Conservation (phyloP, 2,797 vertebrate genomes). For the Lagodon rhomboides region DNA sequence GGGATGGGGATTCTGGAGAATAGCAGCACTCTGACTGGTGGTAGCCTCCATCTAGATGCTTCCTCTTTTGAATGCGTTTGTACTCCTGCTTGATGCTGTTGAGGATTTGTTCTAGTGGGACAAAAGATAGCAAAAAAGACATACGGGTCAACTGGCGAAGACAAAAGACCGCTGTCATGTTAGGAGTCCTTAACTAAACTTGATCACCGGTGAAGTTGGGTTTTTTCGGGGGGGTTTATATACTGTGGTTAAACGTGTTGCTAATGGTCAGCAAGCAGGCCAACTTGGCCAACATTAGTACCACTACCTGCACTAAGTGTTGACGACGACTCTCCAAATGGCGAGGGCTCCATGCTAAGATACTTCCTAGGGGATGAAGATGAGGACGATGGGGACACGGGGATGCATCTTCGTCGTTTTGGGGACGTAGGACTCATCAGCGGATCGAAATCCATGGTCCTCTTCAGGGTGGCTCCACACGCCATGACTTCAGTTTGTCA, state of each 20-base stretch:
- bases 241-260: slow-evolving; percentile 41
- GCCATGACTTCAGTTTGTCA: slow-evolving; percentile 88
- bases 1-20: slow-evolving; percentile 92
- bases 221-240: background rate
- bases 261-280: slow-evolving; percentile 38
- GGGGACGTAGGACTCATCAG: slow-evolving; percentile 93
- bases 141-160: background rate
- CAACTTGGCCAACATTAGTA: slow-evolving; percentile 17
- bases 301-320: slow-evolving; percentile 93
- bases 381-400: slow-evolving; percentile 87
- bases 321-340: slow-evolving; percentile 94
- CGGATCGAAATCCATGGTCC: slow-evolving; percentile 98
- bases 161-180: slow-evolving; percentile 4
- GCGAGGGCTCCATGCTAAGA: slow-evolving; percentile 95
- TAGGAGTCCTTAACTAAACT: background rate
- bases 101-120: slow-evolving; percentile 95
- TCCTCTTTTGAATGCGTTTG: slow-evolving; percentile 98
- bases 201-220: background rate
- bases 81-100: slow-evolving; percentile 99
- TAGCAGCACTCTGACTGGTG: slow-evolving; percentile 94
- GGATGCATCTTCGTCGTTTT: slow-evolving; percentile 94
- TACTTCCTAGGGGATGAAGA: slow-evolving; percentile 95
- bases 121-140: slow-evolving; percentile 14
- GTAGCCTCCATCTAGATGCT: slow-evolving; percentile 96
- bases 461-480: slow-evolving; percentile 97